These are phyloP conservation scores for Sapajus apella DNA, from an alignment of 2,113 vertebrate genomes.

Conservation along the genomic window DNA sequence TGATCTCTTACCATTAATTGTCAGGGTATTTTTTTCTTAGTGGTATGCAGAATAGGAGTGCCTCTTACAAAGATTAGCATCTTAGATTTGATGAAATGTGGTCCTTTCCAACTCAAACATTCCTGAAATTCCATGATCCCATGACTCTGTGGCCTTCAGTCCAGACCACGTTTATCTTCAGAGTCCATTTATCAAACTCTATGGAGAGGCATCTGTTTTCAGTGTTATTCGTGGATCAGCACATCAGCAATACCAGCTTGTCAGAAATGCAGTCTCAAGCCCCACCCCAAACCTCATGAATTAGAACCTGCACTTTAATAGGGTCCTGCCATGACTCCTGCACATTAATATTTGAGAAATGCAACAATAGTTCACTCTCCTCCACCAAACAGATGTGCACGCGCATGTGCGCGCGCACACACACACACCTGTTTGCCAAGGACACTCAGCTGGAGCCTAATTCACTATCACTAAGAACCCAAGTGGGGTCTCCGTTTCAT, in stretches of 20 bases:
- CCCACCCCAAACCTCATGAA: not conserved
- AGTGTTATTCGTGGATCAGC: accelerated
- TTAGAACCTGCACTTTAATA: not conserved
- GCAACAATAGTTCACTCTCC: not conserved
- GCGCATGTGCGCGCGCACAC: no score
- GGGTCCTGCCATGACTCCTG: not conserved
- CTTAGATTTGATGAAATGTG: not conserved
- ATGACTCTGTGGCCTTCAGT: not conserved
- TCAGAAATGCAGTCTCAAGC: not conserved
- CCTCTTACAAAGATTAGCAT: not conserved
- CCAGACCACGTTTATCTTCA: not conserved
- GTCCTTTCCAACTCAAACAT: not conserved
- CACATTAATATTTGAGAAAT: not conserved
- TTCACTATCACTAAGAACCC: not conserved
- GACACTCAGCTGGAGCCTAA: not conserved
- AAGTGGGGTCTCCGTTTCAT: not conserved
- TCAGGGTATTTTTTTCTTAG: not conserved
- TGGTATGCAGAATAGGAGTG: not conserved
- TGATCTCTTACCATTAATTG: not conserved
- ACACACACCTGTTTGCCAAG: not conserved
- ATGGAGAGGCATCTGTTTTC: not conserved
- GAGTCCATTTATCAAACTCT: no score
- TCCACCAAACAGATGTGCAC: not conserved
- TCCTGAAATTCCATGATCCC: not conserved
- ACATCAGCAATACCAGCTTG: not conserved